Evolutionary conservation across 2,888 invertebrate species (phyloP).

Genomic region (Perizoma affinitatum): DNA sequence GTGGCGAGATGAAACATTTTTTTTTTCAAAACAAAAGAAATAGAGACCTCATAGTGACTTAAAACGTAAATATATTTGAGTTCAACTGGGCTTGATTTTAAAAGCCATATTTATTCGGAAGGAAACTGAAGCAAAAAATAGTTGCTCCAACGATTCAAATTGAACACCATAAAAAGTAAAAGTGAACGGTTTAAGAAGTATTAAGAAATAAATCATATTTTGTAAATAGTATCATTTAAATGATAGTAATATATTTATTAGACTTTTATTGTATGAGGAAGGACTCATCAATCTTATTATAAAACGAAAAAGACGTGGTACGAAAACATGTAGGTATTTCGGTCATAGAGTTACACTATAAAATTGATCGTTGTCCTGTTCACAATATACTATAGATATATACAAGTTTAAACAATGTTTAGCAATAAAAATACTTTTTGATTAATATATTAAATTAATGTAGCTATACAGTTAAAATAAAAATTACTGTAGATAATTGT

Average conservation of each 20-base stretch:
- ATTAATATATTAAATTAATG: no score
- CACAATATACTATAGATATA: neutral
- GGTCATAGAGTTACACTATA: neutral
- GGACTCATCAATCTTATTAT: conserved; percentile 28
- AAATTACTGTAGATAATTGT: no score
- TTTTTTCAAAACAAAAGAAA: no score
- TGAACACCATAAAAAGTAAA: conserved; percentile 14
- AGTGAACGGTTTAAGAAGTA: conserved; percentile 8
- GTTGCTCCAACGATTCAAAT: neutral
- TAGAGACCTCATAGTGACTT: no score
- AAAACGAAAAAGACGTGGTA: conserved; percentile 13
- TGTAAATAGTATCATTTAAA: conserved; percentile 19
- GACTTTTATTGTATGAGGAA: conserved; percentile 32
- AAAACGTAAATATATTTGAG: no score
- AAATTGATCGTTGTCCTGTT: conserved; percentile 14
- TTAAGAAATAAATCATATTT: conserved; percentile 19
- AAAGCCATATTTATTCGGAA: no score
- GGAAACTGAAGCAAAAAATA: no score
- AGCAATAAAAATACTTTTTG: no score
- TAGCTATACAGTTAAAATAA: no score
- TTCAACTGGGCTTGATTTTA: no score
- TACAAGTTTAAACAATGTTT: no score
- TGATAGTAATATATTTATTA: conserved; percentile 26
- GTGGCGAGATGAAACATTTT: no score
- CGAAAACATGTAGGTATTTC: conserved; percentile 12